These are phyloP conservation scores for Drosophila repletoides DNA, from an alignment of 1,140 invertebrate species.

Conservation along the genomic window DNA sequence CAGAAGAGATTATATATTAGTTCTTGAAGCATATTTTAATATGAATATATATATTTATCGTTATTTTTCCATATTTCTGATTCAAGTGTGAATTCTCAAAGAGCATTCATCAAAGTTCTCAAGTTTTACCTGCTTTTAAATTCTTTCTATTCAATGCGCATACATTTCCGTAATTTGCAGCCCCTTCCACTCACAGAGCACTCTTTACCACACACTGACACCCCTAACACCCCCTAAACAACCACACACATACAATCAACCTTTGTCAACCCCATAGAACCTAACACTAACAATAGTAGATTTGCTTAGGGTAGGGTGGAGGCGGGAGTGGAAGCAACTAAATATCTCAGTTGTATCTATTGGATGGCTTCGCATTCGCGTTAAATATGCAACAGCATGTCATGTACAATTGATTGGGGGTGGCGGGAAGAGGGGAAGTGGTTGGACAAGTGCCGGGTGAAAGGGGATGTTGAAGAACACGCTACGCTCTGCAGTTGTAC, in stretches of 20 bases:
- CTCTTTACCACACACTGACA: not conserved
- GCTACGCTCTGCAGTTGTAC: constrained; percentile 3
- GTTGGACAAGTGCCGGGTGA: not conserved
- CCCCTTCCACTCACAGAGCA: not conserved
- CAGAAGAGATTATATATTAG: too few species aligned
- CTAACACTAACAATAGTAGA: too few species aligned
- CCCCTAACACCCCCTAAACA: not conserved
- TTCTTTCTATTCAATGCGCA: constrained; percentile 24
- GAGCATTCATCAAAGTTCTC: constrained; percentile 1
- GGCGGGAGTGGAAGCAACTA: constrained; percentile 4
- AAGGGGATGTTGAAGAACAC: not conserved
- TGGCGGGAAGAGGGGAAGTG: not conserved
- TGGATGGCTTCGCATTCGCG: constrained; percentile 39
- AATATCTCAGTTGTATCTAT: constrained; percentile 23
- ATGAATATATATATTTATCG: too few species aligned
- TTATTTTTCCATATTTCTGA: not conserved
- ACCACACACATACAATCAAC: not conserved
- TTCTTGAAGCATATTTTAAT: too few species aligned
- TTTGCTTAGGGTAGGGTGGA: too few species aligned
- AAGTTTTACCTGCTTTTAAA: not conserved
- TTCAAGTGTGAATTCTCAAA: not conserved
- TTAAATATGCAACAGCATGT: constrained; percentile 50
- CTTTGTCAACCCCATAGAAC: too few species aligned
- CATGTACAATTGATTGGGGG: constrained; percentile 28
- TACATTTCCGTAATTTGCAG: constrained; percentile 31